Evolutionary conservation across 2,113 vertebrate species (phyloP).

Genomic region (Pavo muticus): DNA sequence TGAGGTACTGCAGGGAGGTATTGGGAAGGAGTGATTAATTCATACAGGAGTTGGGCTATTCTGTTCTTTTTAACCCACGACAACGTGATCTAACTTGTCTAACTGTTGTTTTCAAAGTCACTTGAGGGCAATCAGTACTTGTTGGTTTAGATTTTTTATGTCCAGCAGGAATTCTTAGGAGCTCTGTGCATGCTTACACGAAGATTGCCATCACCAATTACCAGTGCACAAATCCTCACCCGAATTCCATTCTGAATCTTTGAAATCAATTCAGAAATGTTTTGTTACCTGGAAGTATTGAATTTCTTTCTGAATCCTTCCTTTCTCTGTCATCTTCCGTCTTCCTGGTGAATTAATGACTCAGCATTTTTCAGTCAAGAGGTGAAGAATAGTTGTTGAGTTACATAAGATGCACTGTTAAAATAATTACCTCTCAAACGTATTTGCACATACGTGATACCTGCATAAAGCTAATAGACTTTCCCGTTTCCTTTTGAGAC

Average conservation of each 20-base stretch:
- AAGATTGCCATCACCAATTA: neutral
- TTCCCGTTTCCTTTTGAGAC: neutral
- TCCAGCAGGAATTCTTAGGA: neutral
- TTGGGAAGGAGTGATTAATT: neutral
- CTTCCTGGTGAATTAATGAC: neutral
- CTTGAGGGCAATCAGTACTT: neutral
- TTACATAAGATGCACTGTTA: neutral
- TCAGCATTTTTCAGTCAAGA: neutral
- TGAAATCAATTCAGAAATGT: neutral
- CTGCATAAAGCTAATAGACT: neutral
- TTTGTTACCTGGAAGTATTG: neutral
- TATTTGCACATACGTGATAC: neutral
- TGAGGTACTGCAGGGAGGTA: neutral
- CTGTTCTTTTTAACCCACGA: neutral
- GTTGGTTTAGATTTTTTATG: neutral
- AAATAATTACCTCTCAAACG: neutral
- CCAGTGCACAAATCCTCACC: neutral
- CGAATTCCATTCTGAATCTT: neutral
- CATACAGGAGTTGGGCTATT: rapidly evolving
- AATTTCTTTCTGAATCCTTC: neutral
- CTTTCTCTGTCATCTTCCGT: neutral
- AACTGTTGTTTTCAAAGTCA: neutral
- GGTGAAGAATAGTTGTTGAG: neutral
- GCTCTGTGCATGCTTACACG: neutral
- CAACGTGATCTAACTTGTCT: neutral